Percentiles rank a stretch among this genome's conserved stretches.
These are phyloP conservation scores for Oopsacas minuta DNA, from an alignment of 37 sponge, comb jelly and placozoan genomes.

Conservation along the genomic window DNA sequence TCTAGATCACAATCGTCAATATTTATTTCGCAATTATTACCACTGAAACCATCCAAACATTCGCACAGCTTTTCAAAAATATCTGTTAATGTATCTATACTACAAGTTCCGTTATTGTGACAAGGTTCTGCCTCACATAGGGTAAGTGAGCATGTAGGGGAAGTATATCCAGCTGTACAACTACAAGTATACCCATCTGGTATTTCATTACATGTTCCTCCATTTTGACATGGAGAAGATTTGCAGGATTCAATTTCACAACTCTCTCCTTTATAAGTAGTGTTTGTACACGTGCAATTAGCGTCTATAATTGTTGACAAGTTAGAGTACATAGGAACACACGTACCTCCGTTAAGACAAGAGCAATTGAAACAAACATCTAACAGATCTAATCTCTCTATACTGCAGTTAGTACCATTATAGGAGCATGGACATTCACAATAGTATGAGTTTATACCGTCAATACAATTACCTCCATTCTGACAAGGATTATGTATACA, in stretches of 20 bases:
- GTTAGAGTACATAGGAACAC: neutral
- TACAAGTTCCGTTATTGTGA: neutral
- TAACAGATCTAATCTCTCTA: neutral
- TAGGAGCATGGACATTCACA: constrained; percentile 25
- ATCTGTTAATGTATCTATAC: neutral
- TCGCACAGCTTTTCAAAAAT: neutral
- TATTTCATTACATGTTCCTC: neutral
- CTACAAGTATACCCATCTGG: constrained; percentile 13
- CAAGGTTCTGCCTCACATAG: constrained; percentile 7
- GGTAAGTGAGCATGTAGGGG: constrained; percentile 1
- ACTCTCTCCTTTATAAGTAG: neutral
- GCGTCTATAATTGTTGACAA: neutral
- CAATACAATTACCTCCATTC: constrained; percentile 25
- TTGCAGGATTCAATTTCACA: neutral
- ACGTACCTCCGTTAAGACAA: neutral
- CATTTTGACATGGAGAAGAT: neutral
- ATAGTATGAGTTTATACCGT: neutral
- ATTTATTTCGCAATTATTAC: constrained; percentile 19
- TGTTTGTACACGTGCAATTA: neutral
- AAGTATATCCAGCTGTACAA: constrained; percentile 25
- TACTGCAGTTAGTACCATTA: constrained; percentile 34
- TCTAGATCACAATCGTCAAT: constrained; percentile 31
- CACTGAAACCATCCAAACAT: neutral
- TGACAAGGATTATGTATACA: constrained; percentile 26
- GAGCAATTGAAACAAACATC: constrained; percentile 2